phyloP scores from a whole-genome alignment of 2,797 vertebrate species.

The Chrysolophus pictus region DNA sequence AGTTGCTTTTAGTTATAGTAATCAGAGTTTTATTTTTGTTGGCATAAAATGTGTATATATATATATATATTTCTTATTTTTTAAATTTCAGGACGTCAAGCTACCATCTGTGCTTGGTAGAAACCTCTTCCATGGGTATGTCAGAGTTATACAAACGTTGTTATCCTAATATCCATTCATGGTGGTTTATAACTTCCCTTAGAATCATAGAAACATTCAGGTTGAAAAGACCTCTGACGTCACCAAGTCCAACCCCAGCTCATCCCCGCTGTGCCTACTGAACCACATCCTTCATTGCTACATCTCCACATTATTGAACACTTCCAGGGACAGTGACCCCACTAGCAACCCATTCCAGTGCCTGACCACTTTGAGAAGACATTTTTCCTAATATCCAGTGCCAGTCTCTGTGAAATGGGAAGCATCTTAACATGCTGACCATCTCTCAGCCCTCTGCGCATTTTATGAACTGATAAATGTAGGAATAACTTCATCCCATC shows the following conservation, averaged over 20 bases:
- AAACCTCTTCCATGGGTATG: not conserved
- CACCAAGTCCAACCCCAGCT: too few relatives aligned
- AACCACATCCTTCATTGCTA: too few relatives aligned
- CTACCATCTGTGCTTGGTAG: not conserved
- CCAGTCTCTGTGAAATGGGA: not conserved
- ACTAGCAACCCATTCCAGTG: too few relatives aligned
- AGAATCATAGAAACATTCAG: too few relatives aligned
- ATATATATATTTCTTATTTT: not conserved
- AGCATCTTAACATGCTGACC: rapidly evolving
- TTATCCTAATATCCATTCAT: not conserved
- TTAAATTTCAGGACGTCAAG: not conserved
- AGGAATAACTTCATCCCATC: not conserved
- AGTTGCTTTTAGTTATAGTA: not conserved
- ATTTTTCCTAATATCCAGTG: too few relatives aligned
- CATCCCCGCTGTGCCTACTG: too few relatives aligned
- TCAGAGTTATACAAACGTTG: too few relatives aligned
- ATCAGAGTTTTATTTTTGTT: not conserved
- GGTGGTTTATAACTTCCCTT: not conserved
- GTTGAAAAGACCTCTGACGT: too few relatives aligned
- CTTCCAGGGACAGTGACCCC: too few relatives aligned
- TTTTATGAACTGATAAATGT: not conserved
- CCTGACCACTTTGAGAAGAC: too few relatives aligned
- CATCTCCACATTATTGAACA: too few relatives aligned
- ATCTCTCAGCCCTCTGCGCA: not conserved
- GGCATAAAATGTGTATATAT: not conserved